Evolutionary conservation across 2,888 invertebrate species (phyloP), one percentile per base, ranked within the genome.

Genomic region (Quadriops clusia): DNA sequence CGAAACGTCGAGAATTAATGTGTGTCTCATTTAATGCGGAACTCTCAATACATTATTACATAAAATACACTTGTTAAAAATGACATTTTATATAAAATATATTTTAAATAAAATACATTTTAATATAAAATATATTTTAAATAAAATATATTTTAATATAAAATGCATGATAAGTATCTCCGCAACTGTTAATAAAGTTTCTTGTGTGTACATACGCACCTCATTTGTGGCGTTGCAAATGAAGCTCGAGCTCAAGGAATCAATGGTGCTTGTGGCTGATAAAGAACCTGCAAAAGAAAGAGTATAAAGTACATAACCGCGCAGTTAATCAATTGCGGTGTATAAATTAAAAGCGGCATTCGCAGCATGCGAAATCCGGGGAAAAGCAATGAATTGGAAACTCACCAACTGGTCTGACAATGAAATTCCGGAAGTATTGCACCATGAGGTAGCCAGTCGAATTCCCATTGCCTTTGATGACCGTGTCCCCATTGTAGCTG

Each of bases 201-300:
- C 12, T 22, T 22, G 8, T 12, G 22, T 3, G 8, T 11, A 11
- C 11, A 22, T 60, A 44, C 63, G 64, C 42, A 77, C 78, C 66
- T 86, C 85, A 64, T 84, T 85, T 43, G 81, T 74, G 50, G 82
- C 74, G 57, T 76, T 84, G 63, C 84, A 85, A 61, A 84, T 77
- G 63, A 80, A 85, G 66, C 83, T 85, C 47, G 85, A 86, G 63
- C 79, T 85, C 49, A 86, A 68, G 43, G 85, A 86, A 60, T 86
- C 86, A 46, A 82, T 74, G 42, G 85, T 86, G 63, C 85, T 86
- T 39, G 85, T 77, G 46, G 83, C 84, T 39, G 85, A 85, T 46
- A 86, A 52, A 38, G 85, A 79, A 36, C 79, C 80, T 75, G 53
- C 11, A 64, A 63, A 32, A 15, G 15, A 18, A 25, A 13, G 10